These are phyloP conservation scores for Stomatorhinus walkeri DNA, from an alignment of 2,797 vertebrate genomes.

Conservation along the genomic window DNA sequence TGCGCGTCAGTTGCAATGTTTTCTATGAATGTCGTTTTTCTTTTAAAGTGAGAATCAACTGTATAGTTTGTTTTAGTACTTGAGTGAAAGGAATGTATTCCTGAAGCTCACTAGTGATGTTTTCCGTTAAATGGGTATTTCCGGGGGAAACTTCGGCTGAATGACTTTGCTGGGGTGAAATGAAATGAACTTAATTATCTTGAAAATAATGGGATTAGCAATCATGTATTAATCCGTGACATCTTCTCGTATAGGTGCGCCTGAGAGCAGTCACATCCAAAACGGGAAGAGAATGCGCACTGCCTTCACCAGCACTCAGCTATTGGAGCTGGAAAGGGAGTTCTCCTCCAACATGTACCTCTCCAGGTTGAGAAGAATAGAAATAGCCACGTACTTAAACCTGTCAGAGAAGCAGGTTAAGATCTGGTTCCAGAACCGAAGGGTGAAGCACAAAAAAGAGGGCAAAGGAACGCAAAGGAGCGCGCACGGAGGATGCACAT, in stretches of 20 bases:
- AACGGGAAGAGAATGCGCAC: conserved; percentile 96
- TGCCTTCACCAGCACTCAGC: conserved; percentile 95
- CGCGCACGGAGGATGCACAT: conserved; percentile 81
- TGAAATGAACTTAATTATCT: background rate
- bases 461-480: conserved; percentile 82
- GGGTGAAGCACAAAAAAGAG: conserved; percentile 98
- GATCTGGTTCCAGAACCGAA: conserved; percentile 97
- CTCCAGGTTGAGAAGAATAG: conserved; percentile 87
- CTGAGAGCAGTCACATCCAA: conserved; percentile 77
- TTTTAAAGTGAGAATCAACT: background rate
- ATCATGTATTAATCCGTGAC: background rate
- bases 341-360: conserved; percentile 98
- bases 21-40: background rate
- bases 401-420: conserved; percentile 97
- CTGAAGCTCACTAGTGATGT: background rate
- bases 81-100: background rate
- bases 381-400: conserved; percentile 93
- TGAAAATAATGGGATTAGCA: background rate
- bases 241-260: conserved; percentile 58
- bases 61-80: background rate
- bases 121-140: background rate
- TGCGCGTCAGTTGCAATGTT: background rate
- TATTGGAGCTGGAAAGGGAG: conserved; percentile 92
- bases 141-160: background rate
- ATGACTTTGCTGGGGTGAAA: background rate